phyloP scores from a whole-genome alignment of 2,797 vertebrate species.

The Pempheris klunzingeri region DNA sequence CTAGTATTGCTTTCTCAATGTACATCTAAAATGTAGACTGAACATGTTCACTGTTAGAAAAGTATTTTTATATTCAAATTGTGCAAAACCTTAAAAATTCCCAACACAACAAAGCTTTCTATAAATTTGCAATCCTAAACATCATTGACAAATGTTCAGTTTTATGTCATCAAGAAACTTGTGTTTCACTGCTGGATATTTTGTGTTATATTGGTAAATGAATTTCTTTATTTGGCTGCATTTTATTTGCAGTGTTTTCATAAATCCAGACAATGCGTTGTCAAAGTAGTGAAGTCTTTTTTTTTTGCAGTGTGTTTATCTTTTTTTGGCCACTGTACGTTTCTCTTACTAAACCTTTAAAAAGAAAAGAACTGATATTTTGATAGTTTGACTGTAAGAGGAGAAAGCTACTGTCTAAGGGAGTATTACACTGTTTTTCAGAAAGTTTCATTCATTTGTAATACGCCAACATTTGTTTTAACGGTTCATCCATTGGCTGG shows the following conservation, averaged over 20 bases:
- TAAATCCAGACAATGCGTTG: background rate
- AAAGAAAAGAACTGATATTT: background rate
- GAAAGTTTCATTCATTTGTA: background rate
- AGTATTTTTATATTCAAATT: too few relatives aligned
- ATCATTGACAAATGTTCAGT: background rate
- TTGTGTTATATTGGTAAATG: background rate
- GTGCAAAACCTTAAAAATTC: too few relatives aligned
- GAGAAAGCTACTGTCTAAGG: background rate
- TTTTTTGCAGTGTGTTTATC: background rate
- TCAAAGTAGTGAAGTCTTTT: background rate
- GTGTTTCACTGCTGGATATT: background rate
- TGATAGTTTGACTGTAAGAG: conserved; percentile 1
- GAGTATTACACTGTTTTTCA: background rate
- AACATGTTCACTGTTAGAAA: too few relatives aligned
- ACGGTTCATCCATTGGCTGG: too few relatives aligned
- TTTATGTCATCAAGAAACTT: background rate
- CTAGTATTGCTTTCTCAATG: too few relatives aligned
- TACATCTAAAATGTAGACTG: too few relatives aligned
- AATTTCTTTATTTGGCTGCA: background rate
- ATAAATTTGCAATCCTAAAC: too few relatives aligned
- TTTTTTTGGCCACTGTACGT: background rate
- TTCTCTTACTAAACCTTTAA: background rate
- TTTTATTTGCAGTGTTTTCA: background rate
- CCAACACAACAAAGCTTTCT: too few relatives aligned
- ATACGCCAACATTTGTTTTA: background rate